Percentiles rank a stretch among this genome's conserved stretches.
Conservation (phyloP, 2,888 invertebrate species). For the Heliconius erato region DNA sequence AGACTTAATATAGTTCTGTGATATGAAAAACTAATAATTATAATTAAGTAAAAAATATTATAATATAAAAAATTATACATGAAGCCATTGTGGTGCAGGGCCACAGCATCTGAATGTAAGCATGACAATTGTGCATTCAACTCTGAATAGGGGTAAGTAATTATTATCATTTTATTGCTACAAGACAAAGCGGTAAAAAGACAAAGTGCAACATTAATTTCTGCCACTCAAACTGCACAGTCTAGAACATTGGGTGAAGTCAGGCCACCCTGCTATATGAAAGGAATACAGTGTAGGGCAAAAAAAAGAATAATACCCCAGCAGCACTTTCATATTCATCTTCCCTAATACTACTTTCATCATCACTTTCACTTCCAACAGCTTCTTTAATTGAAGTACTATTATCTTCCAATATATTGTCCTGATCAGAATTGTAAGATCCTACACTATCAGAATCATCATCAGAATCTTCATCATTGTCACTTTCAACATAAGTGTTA, state of each 20-base stretch:
- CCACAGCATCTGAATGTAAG: no score
- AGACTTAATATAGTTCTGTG: no score
- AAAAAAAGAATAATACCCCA: background rate
- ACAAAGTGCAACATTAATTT: background rate
- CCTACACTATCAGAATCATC: background rate
- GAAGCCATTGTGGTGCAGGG: no score
- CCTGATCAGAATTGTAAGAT: constrained; percentile 48
- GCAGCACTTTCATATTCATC: constrained; percentile 30
- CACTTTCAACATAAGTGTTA: constrained; percentile 63
- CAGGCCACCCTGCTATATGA: background rate
- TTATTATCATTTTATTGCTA: background rate
- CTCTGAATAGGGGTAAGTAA: background rate
- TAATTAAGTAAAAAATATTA: no score
- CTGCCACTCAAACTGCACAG: background rate
- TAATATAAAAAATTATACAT: no score
- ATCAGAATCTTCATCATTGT: constrained; percentile 56
- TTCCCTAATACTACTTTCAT: constrained; percentile 31
- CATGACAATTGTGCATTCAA: background rate
- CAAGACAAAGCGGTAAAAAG: background rate
- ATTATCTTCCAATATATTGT: background rate
- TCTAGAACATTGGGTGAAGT: background rate
- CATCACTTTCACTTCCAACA: constrained; percentile 37
- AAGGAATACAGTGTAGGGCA: background rate
- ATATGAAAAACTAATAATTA: no score
- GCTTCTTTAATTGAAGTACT: constrained; percentile 28